Percentiles rank a stretch among this genome's conserved stretches.
These are phyloP conservation scores for Ciconia stormi DNA, from an alignment of 2,113 vertebrate genomes.

Conservation along the genomic window DNA sequence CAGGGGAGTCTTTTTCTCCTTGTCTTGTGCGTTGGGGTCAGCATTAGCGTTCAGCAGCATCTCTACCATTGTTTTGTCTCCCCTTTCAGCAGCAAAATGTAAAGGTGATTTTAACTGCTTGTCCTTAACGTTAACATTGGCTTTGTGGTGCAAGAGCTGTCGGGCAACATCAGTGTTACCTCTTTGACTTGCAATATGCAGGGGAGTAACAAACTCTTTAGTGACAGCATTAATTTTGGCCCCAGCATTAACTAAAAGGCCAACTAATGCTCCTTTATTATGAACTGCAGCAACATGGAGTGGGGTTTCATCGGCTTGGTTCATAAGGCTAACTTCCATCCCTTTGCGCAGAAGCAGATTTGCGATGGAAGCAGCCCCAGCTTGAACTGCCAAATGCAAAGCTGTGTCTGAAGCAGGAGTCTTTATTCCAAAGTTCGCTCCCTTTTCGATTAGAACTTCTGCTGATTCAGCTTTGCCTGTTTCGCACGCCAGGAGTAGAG, in stretches of 20 bases:
- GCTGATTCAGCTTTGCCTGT: conserved; percentile 73
- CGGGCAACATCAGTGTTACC: conserved; percentile 59
- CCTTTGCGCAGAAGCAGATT: conserved; percentile 67
- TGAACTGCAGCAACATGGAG: conserved; percentile 73
- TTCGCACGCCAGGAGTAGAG: conserved; percentile 77
- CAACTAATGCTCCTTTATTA: conserved; percentile 43
- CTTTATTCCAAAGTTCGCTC: conserved; percentile 57
- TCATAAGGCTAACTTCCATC: conserved; percentile 65
- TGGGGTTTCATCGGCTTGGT: conserved; percentile 65
- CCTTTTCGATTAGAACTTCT: conserved; percentile 61
- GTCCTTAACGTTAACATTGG: conserved; percentile 68
- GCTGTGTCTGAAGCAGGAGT: conserved; percentile 71
- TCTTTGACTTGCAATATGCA: conserved; percentile 72
- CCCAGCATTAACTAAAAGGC: conserved; percentile 64
- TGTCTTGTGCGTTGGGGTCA: conserved; percentile 69
- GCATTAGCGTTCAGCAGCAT: conserved; percentile 71
- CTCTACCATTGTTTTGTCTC: conserved; percentile 55
- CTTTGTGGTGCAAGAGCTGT: conserved; percentile 71
- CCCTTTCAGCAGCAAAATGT: conserved; percentile 71
- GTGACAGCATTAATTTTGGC: conserved; percentile 70
- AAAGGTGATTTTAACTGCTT: conserved; percentile 72
- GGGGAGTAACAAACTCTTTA: conserved; percentile 67
- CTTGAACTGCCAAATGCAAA: conserved; percentile 75
- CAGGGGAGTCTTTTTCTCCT: conserved; percentile 78
- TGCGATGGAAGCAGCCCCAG: conserved; percentile 62